Evolutionary conservation across 2,113 vertebrate species (phyloP), one percentile per base, ranked within the genome.

Genomic region (Platysternon megacephalum): DNA sequence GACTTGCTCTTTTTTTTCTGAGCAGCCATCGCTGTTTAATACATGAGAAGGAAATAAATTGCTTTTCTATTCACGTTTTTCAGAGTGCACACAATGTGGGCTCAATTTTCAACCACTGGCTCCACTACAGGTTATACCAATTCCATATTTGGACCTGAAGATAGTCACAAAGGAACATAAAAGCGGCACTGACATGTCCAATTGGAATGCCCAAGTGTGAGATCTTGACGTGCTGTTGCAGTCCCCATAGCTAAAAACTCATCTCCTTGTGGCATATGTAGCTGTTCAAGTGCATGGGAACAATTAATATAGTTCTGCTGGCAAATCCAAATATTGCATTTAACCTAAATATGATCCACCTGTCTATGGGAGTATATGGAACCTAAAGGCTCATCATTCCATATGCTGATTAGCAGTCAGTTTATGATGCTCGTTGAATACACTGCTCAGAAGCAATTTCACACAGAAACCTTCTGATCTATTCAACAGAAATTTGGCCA

Each of bases 401-500:
- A 89, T 94, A 84, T 32, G 0, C 82, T 55, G 53, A 68, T 88
- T 44, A 35, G 11, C 58, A 85, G 13, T 68, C 74, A 56, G 42
- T 13, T 91, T 78, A n/a, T 79, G 56, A 29, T 3, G 39, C 52
- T 87, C 56, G 79, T 86, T 94, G 90, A 12, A 26, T 82, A 53
- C 24, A 82, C 46, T 79, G 65, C 84, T 87, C 53, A 91, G 55
- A 88, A 95, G 61, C 79, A 42, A 39, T 1, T 79, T 49, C 51
- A 88, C 3, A 80, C 10, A 79, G 17, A 82, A 80, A 79, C 14
- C 35, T 80, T 42, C 53, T 44, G 44, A 81, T 95, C 95, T 93
- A 84, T 91, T 83, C 89, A 84, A 53, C 42, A 97, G 46, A 91
- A 72, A 90, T 90, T 24, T 44, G 2, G 68, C 79, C 86, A 94